phyloP scores from a whole-genome alignment of 2,113 vertebrate species.

The Pycnonotus jocosus region DNA sequence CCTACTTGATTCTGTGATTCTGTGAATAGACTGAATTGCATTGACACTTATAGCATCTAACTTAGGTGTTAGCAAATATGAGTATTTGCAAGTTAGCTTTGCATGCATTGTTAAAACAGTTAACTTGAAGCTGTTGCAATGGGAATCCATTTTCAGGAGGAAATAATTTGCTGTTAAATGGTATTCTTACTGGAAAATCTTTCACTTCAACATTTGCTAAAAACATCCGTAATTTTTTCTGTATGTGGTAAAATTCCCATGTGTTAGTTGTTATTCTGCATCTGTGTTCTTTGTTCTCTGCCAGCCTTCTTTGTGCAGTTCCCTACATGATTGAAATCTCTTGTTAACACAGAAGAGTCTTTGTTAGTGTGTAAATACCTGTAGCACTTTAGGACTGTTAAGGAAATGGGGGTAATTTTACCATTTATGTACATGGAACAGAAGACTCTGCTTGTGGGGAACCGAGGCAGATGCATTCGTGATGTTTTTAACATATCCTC shows the following conservation, averaged over 20 bases:
- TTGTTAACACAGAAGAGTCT: not conserved
- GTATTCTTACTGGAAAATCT: not conserved
- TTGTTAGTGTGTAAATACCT: not conserved
- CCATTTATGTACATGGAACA: not conserved
- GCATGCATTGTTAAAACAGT: not conserved
- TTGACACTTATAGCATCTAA: not conserved
- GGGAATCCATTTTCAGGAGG: not conserved
- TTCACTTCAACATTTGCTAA: not conserved
- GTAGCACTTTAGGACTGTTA: not conserved
- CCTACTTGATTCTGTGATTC: not conserved
- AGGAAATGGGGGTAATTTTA: slow-evolving; percentile 4
- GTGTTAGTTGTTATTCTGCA: not conserved
- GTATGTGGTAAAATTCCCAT: not conserved
- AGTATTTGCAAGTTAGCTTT: not conserved
- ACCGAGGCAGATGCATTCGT: not conserved
- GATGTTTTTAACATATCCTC: not conserved
- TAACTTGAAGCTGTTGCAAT: not conserved
- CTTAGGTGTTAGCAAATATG: not conserved
- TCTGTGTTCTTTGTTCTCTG: slow-evolving; percentile 21
- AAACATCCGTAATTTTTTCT: not conserved
- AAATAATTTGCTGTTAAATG: not conserved
- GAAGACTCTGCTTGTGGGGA: not conserved
- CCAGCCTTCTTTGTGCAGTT: not conserved
- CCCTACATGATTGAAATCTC: not conserved
- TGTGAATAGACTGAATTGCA: not conserved